Base-by-base conservation (phyloP, 1,140 invertebrate species). In the Oppia nitens region DNA sequence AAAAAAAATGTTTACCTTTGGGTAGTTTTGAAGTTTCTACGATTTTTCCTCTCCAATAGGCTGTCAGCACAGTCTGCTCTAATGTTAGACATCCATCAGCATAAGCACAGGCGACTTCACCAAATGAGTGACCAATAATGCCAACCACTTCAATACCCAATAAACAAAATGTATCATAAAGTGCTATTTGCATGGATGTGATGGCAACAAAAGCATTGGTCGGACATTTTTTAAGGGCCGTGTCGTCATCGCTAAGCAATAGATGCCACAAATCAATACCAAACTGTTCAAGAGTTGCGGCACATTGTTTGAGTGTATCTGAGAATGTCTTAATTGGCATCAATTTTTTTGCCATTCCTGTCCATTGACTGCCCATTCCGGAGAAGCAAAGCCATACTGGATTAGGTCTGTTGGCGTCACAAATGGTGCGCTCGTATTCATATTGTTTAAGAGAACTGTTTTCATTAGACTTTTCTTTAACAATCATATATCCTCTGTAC, bases 301-400 rank as follows among this genome's bases (percentile, higher is more conserved):
- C 81, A 59, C 81, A 83, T 55, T 79, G 79, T 62, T 79, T 73
- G 55, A 98, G 81, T 32, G 83, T 83, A 26, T 79, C 73, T 48
- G 79, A 78, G 70, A 96, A 96, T 0, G 74, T 69, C 47, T 87
- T 82, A 27, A 97, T 75, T 45, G 75, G 66, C 77, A 96, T 81
- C 40, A 97, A 73, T 21, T 83, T 77, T 67, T 81, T 80, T 6
- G 80, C 90, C 91, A 97, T 97, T 61, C 87, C 89, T 47, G 82
- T 75, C 92, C 92, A 98, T 74, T 98, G 93, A 32, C 83, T 82
- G 11, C 94, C 94, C 92, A 97, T 96, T 32, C 92, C 93, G 50
- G 89, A 85, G 72, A 92, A 97, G 32, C 96, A 76, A 71, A 81
- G 95, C 57, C 57, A 62, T 6, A 62, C 23, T 29, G 60, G 57